Conservation (phyloP, 2,888 invertebrate species). For the Cephus pulcher region DNA sequence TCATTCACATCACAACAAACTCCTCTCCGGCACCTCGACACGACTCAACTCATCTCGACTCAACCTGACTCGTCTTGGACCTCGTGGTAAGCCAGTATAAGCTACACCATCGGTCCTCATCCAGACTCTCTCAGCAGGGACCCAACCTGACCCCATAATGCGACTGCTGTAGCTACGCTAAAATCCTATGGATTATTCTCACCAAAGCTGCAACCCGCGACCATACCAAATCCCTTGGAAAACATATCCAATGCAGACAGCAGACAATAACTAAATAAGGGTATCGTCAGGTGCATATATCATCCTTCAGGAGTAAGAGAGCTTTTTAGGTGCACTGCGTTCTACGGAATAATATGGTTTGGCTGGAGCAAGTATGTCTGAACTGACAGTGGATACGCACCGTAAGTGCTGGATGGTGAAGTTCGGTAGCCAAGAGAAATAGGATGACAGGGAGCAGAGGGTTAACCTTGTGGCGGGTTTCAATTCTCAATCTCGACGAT, state of each 20-base stretch:
- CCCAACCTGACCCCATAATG: background rate
- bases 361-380: background rate
- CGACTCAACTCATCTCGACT: background rate
- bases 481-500: background rate
- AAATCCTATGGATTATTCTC: background rate
- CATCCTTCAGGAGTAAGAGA: background rate
- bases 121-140: background rate
- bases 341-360: background rate
- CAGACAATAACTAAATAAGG: background rate
- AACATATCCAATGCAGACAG: background rate
- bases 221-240: background rate
- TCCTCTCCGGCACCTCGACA: constrained; percentile 8
- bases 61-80: background rate
- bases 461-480: background rate
- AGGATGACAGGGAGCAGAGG: background rate
- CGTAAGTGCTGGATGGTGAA: background rate
- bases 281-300: background rate
- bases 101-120: background rate
- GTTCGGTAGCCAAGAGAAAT: background rate
- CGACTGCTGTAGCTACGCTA: background rate
- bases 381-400: background rate
- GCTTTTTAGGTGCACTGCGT: background rate
- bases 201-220: background rate
- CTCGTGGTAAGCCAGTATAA: background rate
- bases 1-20: constrained; percentile 37